Evolutionary conservation across 2,888 invertebrate species (phyloP).

Genomic region (Temnothorax rugatulus): DNA sequence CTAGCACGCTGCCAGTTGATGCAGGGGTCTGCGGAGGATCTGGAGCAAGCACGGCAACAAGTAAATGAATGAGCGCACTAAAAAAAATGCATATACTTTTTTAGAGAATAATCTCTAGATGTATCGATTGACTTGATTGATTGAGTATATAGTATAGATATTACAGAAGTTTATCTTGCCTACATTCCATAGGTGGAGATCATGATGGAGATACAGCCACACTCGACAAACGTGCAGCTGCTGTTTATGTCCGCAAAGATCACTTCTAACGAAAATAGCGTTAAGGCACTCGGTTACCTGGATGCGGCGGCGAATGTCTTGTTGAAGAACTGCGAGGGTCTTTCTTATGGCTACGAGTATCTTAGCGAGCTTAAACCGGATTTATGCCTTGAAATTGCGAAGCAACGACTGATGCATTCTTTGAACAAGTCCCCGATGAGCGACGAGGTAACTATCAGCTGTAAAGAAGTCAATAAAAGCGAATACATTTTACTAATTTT

Average conservation of each 20-base stretch:
- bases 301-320: slow-evolving; percentile 88
- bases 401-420: slow-evolving; percentile 92
- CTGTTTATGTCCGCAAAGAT: slow-evolving; percentile 91
- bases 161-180: neutral
- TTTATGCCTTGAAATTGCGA: slow-evolving; percentile 93
- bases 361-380: slow-evolving; percentile 93
- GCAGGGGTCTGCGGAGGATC: slow-evolving; percentile 89
- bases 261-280: slow-evolving; percentile 86
- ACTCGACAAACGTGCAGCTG: slow-evolving; percentile 90
- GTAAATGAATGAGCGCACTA: neutral
- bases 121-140: neutral
- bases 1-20: slow-evolving; percentile 93
- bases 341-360: slow-evolving; percentile 92
- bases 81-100: neutral
- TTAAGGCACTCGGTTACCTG: slow-evolving; percentile 88
- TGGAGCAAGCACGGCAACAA: slow-evolving; percentile 93
- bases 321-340: slow-evolving; percentile 86
- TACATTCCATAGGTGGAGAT: slow-evolving; percentile 89
- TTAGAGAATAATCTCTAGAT: neutral
- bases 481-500: neutral
- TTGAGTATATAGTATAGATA: neutral
- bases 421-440: slow-evolving; percentile 87
- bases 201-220: slow-evolving; percentile 92
- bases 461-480: neutral
- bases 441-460: slow-evolving; percentile 14